phyloP scores from a whole-genome alignment of 2,797 vertebrate genomes.

The Poecilia picta region DNA sequence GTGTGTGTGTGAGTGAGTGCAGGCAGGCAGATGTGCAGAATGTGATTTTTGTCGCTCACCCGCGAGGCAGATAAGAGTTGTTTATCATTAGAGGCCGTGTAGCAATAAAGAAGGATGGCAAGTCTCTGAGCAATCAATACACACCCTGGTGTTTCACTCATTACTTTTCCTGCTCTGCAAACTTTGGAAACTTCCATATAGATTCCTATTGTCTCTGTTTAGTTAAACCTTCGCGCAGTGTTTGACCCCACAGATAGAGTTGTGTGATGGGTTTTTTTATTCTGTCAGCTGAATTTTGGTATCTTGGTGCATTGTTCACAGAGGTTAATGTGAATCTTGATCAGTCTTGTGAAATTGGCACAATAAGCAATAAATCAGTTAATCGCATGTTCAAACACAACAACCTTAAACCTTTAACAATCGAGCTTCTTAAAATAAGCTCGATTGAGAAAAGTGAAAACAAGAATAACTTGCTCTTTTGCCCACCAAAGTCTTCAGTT shows the following conservation, averaged over 20 bases:
- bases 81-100: slow-evolving; percentile 12
- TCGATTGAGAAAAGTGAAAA: no score
- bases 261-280: background rate
- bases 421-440: no score
- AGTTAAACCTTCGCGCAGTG: background rate
- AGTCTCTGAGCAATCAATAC: slow-evolving; percentile 5
- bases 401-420: no score
- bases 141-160: background rate
- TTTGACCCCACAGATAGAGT: background rate
- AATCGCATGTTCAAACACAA: no score
- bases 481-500: no score
- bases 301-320: background rate
- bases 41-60: slow-evolving; percentile 1
- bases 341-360: background rate
- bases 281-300: background rate
- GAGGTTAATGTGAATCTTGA: background rate
- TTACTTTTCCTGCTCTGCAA: background rate
- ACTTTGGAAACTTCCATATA: background rate
- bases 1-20: background rate
- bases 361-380: no score
- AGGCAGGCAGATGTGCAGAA: background rate
- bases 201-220: background rate
- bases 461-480: no score
- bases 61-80: slow-evolving; percentile 4
- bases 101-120: background rate